Base-by-base conservation (phyloP, 2,113 vertebrate genomes). In the Podarcis raffonei region DNA sequence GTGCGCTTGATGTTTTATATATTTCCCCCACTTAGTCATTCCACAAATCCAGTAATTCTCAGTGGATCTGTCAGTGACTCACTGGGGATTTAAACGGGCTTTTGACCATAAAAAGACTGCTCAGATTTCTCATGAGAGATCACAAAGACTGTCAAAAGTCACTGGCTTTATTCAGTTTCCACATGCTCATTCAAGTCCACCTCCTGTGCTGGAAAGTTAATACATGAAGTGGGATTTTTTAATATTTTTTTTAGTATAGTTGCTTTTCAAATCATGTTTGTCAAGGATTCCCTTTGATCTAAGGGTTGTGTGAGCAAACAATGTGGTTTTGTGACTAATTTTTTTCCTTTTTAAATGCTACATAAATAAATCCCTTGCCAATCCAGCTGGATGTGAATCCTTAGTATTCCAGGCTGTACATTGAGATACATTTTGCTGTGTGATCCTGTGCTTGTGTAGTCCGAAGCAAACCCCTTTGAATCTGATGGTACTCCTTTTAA, bases 281-380 rank as follows among this genome's bases (percentile, higher is more conserved):
- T 89, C 68, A 92, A 93, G 93, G 74, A 87, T 62, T 93, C 32
- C 80, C 75, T 82, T 57, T 90, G 65, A 83, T 39, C 48, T 18
- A 86, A 87, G 87, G 88, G 84, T 87, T 90, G 91, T 94, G 71
- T 94, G 92, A 94, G 90, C 96, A 97, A 96, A 84, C 89, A 86
- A 89, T 88, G 48, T 89, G 92, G 78, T 83, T 65, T 91, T 89
- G 93, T 95, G 94, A 95, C 92, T 95, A 93, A 2, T 48, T 95
- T 6, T 25, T 32, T 94, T 94, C 94, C 30, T 84, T 72, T 83
- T 48, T 11, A 84, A 74, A 95, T 96, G 89, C 91, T 91, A 89
- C 20, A 57, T 69, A 53, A 89, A 91, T n/a, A 65, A 48, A 72
- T 27, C 85, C 86, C 85, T 85, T 65, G 89, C 92, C 93, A 95